These are phyloP conservation scores for Pseudomyrmex dendroicus DNA, from an alignment of 1,140 invertebrate genomes.

Conservation along the genomic window DNA sequence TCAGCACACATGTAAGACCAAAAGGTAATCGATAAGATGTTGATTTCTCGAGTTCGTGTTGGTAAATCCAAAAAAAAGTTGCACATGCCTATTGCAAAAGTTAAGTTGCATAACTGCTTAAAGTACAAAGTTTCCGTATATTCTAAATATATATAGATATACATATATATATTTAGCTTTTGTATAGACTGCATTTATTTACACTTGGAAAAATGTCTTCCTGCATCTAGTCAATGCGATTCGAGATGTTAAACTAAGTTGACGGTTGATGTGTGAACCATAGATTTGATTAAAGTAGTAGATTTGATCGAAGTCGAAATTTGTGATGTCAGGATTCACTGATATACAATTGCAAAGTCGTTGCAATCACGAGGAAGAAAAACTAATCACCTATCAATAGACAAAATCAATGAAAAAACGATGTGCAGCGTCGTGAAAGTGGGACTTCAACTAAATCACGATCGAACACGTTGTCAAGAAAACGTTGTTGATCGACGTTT, in stretches of 20 bases:
- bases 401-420: slow-evolving; percentile 10
- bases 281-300: no score
- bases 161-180: slow-evolving; percentile 5
- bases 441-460: no score
- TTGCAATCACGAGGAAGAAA: slow-evolving; percentile 12
- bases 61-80: no score
- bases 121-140: slow-evolving; percentile 4
- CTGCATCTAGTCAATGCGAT: slow-evolving; percentile 56
- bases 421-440: slow-evolving; percentile 44
- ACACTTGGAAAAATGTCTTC: slow-evolving; percentile 61
- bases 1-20: no score
- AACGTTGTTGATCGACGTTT: no score
- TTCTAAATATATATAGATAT: slow-evolving; percentile 10
- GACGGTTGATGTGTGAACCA: no score
- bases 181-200: slow-evolving; percentile 32
- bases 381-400: slow-evolving; percentile 2
- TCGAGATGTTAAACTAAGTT: slow-evolving; percentile 36
- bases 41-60: no score
- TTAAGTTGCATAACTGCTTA: slow-evolving; percentile 18
- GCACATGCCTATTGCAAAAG: neutral
- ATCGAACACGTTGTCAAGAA: no score
- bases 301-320: slow-evolving; percentile 23
- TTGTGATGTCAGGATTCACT: slow-evolving; percentile 31
- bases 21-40: no score
- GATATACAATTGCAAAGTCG: slow-evolving; percentile 10